These are phyloP conservation scores for Nemoura dubitans DNA, from an alignment of 2,888 invertebrate species.

Conservation along the genomic window DNA sequence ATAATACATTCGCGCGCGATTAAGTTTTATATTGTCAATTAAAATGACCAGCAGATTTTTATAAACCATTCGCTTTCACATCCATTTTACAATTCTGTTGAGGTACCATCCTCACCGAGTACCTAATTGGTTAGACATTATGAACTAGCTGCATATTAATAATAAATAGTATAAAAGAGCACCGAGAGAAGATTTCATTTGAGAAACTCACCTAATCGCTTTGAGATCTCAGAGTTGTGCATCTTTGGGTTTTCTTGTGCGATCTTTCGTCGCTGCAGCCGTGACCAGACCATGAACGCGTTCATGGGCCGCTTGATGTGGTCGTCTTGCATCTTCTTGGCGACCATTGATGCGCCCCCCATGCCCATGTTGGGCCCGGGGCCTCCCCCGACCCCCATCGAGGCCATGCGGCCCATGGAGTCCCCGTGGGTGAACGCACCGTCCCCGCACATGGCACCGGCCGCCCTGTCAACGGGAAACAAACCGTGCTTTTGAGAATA, in stretches of 20 bases:
- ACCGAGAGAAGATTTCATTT: not conserved
- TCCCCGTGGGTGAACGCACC: conserved; percentile 65
- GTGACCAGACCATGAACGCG: conserved; percentile 98
- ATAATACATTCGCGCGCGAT: not conserved
- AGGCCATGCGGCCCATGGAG: conserved; percentile 52
- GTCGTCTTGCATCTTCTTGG: conserved; percentile 75
- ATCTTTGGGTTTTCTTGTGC: conserved; percentile 98
- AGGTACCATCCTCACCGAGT: not conserved
- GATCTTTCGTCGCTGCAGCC: conserved; percentile 91
- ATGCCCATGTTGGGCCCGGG: conserved; percentile 65
- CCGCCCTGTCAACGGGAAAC: conserved; percentile 66
- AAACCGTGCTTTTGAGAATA: conserved; percentile 49
- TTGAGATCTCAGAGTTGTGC: conserved; percentile 97
- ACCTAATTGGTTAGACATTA: not conserved
- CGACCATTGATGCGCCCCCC: conserved; percentile 60
- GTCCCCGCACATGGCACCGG: conserved; percentile 80
- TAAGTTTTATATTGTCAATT: conserved; percentile 7
- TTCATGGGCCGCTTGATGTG: conserved; percentile 98
- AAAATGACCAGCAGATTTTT: not conserved
- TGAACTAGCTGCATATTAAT: not conserved
- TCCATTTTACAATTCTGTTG: not conserved
- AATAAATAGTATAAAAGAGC: not conserved
- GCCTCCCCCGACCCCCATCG: conserved; percentile 70
- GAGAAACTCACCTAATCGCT: conserved; percentile 78
- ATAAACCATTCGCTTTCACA: not conserved